These are phyloP conservation scores for Hassar affinis DNA, from an alignment of 2,113 vertebrate genomes.

Conservation along the genomic window DNA sequence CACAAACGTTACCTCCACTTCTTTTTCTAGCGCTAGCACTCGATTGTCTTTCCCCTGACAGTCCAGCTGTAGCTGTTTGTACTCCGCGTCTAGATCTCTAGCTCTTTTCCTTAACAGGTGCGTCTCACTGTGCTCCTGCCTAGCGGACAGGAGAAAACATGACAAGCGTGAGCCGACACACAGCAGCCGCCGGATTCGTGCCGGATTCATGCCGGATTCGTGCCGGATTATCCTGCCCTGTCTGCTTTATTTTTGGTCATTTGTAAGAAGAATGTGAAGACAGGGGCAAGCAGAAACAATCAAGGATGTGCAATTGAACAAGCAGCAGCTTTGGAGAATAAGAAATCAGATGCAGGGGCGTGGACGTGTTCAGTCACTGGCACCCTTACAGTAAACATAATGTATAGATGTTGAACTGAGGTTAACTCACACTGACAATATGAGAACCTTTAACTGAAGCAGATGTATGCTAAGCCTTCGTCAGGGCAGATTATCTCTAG, in stretches of 20 bases:
- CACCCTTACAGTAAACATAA: no score
- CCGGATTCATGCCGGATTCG: no score
- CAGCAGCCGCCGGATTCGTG: no score
- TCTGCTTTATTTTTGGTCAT: not conserved
- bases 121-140: slow-evolving; percentile 78
- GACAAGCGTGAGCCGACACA: slow-evolving; percentile 47
- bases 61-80: slow-evolving; percentile 80
- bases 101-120: slow-evolving; percentile 80
- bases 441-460: not conserved
- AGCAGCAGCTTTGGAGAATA: not conserved
- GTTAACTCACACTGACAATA: not conserved
- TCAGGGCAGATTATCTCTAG: not conserved
- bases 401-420: no score
- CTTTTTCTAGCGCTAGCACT: slow-evolving; percentile 75
- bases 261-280: not conserved
- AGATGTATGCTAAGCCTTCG: not conserved
- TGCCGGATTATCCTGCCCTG: no score
- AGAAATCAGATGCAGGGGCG: not conserved
- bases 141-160: slow-evolving; percentile 66
- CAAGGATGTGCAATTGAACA: not conserved
- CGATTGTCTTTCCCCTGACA: slow-evolving; percentile 75
- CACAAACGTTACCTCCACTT: slow-evolving; percentile 73
- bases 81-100: slow-evolving; percentile 80
- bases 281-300: not conserved
- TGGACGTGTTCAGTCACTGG: not conserved